A percentile compares a stretch with the other conserved stretches of the same genome.
Conservation (phyloP, 2,888 invertebrate species). For the Scaptomyza caliginosa region DNA sequence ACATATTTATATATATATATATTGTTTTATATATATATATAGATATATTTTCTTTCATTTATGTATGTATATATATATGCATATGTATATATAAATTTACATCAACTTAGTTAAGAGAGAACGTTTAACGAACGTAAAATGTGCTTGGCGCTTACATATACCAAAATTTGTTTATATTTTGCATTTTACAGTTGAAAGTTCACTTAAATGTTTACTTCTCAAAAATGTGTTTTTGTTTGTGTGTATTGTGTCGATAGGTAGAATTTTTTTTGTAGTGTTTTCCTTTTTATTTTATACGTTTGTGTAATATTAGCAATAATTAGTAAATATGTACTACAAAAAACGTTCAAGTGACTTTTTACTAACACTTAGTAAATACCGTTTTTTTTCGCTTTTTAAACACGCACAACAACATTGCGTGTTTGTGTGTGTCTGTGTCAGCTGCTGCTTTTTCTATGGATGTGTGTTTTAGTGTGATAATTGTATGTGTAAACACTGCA, state of each 20-base stretch:
- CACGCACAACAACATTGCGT: constrained; percentile 25
- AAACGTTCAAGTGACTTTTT: constrained; percentile 74
- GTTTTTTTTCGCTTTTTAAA: constrained; percentile 16
- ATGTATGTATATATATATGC: constrained; percentile 15
- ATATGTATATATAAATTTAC: constrained; percentile 20
- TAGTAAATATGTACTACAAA: constrained; percentile 70
- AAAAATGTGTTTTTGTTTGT: constrained; percentile 7
- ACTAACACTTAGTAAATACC: constrained; percentile 59
- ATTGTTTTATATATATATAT: constrained; percentile 11
- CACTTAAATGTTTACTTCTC: constrained; percentile 39
- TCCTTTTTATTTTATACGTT: constrained; percentile 35
- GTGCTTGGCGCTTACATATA: constrained; percentile 32
- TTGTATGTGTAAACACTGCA: constrained; percentile 36
- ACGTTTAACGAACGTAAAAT: constrained; percentile 71
- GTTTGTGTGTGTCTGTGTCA: constrained; percentile 13
- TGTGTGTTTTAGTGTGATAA: constrained; percentile 30
- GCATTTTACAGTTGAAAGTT: constrained; percentile 56
- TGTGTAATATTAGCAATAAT: constrained; percentile 63
- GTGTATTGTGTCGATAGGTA: constrained; percentile 14
- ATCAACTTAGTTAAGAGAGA: constrained; percentile 43
- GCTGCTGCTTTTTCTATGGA: constrained; percentile 25
- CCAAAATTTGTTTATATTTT: constrained; percentile 41
- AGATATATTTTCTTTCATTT: constrained; percentile 13
- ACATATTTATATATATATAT: constrained; percentile 24
- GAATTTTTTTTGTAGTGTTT: constrained; percentile 1